These are phyloP conservation scores for Agrotis clavis DNA, from an alignment of 2,888 invertebrate species.

Conservation along the genomic window DNA sequence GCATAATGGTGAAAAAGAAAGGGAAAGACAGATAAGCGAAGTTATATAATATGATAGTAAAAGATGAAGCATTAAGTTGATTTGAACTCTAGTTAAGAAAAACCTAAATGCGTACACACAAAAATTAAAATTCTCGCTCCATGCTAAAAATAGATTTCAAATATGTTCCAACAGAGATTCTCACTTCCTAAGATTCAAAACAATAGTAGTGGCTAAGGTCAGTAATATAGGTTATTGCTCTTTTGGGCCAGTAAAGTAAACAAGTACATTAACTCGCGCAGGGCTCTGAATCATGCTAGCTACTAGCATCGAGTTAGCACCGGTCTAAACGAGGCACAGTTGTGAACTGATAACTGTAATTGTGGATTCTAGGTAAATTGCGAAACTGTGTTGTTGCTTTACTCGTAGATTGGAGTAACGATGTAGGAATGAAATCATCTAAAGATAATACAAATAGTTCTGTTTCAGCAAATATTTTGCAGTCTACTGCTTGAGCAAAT, in stretches of 20 bases:
- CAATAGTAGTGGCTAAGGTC: conserved; percentile 65
- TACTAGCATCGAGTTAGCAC: conserved; percentile 44
- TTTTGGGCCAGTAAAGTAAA: conserved; percentile 59
- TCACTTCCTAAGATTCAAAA: conserved; percentile 6
- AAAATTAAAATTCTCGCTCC: too few species aligned
- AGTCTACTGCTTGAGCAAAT: neutral
- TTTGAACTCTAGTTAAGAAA: neutral
- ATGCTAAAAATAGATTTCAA: neutral
- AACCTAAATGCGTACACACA: too few species aligned
- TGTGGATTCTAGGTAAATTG: conserved; percentile 40
- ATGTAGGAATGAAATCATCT: conserved; percentile 14
- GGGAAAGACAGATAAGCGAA: neutral
- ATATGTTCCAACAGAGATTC: neutral
- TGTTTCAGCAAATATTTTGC: neutral
- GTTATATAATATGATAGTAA: neutral
- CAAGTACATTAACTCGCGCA: conserved; percentile 38
- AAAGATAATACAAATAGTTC: neutral
- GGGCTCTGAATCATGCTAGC: conserved; percentile 56
- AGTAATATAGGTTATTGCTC: conserved; percentile 71
- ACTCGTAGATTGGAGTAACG: neutral
- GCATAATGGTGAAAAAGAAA: neutral
- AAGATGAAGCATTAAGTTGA: neutral
- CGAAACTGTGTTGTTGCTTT: conserved; percentile 10
- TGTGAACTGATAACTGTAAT: conserved; percentile 40
- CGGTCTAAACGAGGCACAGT: conserved; percentile 41